Evolutionary conservation across 2,113 vertebrate genomes (phyloP).

Genomic region (Brachirus orientalis): DNA sequence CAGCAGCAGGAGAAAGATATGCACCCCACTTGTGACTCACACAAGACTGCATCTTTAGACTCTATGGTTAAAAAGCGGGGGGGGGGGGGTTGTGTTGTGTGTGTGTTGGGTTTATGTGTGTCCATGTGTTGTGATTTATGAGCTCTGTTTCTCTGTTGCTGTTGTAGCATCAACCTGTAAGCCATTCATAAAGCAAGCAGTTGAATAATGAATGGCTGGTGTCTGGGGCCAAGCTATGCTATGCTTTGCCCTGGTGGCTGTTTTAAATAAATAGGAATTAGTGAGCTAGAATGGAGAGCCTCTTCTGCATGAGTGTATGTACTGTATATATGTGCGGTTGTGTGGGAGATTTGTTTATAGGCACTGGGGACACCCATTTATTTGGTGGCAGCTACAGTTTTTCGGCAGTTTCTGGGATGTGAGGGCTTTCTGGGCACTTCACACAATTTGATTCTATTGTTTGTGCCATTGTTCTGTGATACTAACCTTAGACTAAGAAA

Average conservation of each 20-base stretch:
- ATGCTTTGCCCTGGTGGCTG: slow-evolving; percentile 83
- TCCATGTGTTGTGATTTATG: slow-evolving; percentile 87
- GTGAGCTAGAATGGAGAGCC: slow-evolving; percentile 70
- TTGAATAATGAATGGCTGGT: slow-evolving; percentile 96
- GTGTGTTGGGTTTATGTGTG: slow-evolving; percentile 20
- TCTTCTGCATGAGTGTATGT: slow-evolving; percentile 26
- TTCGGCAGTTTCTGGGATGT: slow-evolving; percentile 37
- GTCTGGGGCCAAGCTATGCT: slow-evolving; percentile 77
- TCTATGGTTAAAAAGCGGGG: slow-evolving; percentile 1
- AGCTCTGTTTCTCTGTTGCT: slow-evolving; percentile 82
- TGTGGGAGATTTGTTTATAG: slow-evolving; percentile 60
- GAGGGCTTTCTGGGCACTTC: slow-evolving; percentile 15
- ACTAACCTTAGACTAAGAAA: no score
- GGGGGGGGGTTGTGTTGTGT: neutral
- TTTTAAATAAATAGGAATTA: slow-evolving; percentile 99
- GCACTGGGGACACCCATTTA: slow-evolving; percentile 71
- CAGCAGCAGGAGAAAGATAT: slow-evolving; percentile 66
- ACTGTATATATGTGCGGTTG: slow-evolving; percentile 40
- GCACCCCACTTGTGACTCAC: slow-evolving; percentile 23
- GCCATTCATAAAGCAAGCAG: slow-evolving; percentile 97
- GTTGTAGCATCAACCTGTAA: slow-evolving; percentile 91
- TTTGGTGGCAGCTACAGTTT: slow-evolving; percentile 45
- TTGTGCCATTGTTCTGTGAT: neutral
- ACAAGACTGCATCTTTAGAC: slow-evolving; percentile 48
- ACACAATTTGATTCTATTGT: neutral